Conservation (phyloP, 2,888 invertebrate genomes). For the Thymelicus lineola region DNA sequence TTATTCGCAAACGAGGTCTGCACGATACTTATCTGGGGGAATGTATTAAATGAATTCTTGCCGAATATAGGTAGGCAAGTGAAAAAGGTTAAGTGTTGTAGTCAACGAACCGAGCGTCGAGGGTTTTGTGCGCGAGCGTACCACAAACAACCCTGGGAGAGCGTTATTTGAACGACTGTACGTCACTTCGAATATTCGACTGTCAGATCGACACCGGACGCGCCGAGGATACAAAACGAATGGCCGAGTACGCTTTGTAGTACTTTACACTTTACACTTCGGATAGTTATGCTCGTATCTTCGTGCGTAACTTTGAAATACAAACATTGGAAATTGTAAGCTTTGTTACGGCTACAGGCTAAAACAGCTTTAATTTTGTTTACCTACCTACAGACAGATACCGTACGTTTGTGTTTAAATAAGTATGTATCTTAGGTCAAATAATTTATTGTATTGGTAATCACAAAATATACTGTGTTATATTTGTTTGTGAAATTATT, state of each 20-base stretch:
- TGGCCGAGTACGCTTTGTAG: not conserved
- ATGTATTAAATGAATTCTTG: conserved; percentile 28
- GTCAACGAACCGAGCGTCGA: conserved; percentile 21
- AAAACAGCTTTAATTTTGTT: too few relatives aligned
- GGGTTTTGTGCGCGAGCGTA: conserved; percentile 32
- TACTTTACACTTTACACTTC: not conserved
- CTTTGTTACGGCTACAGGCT: too few relatives aligned
- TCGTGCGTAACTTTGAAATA: too few relatives aligned
- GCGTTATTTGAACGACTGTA: conserved; percentile 24
- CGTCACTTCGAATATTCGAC: conserved; percentile 11
- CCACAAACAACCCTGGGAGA: conserved; percentile 29
- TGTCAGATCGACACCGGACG: conserved; percentile 1
- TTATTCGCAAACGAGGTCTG: conserved; percentile 22
- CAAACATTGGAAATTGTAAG: too few relatives aligned
- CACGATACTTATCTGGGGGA: conserved; percentile 21
- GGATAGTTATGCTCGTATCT: not conserved
- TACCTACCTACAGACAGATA: too few relatives aligned
- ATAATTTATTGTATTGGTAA: too few relatives aligned
- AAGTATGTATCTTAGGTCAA: too few relatives aligned
- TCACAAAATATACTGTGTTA: too few relatives aligned
- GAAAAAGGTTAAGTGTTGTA: conserved; percentile 33
- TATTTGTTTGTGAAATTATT: too few relatives aligned
- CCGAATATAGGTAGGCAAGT: conserved; percentile 19
- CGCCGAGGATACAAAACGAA: not conserved
- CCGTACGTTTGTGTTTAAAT: too few relatives aligned